Base-by-base conservation (phyloP, 2,113 vertebrate genomes). In the Odobenus rosmarus region DNA sequence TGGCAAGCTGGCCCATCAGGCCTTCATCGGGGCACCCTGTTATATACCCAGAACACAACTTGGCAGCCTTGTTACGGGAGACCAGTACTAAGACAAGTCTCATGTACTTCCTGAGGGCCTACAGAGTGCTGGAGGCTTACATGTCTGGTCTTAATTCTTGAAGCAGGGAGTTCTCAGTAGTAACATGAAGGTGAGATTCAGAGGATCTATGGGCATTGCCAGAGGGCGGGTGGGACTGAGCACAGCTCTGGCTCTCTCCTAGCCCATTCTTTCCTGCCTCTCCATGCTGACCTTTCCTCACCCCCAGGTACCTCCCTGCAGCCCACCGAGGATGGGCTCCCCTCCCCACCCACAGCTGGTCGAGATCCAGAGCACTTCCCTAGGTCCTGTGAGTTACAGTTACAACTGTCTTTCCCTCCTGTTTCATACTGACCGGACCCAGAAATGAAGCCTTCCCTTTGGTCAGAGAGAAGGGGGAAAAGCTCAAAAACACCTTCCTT, bases 1-100 rank as follows among this genome's bases (percentile, higher is more conserved):
- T 55, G 31, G 51, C 13, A 21, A 69, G 51, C 0, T 0, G 74
- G 7, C 2, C 51, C 1, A 0, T 46, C 23, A 28, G 72, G 46
- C n/a, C 36, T 62, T 76, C 18, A 1, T 53, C 5, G 11, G 11
- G 33, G 23, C 1, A 16, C 36, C 12, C 24, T n/a, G 36, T 57
- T 19, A 39, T 24, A 39, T 1, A 16, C 12, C 33, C 31, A 42
- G 49, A 89, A 74, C 14, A 1, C n/a, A 69, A 55, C 1, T 39
- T 15, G 1, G 21, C 19, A 33, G 31, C 39, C 4, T 2, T 80
- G 16, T 21, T n/a, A 7, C 3, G 39, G 12, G 42, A 87, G n/a
- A 90, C 62, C 11, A 9, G n/a, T 28, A 14, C 2, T 64, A 42
- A 46, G 26, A 11, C 1, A 4, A 39, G 14, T 10, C 36, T 71